These are phyloP conservation scores for Parelbella ahira DNA, from an alignment of 2,888 invertebrate genomes.

Conservation along the genomic window DNA sequence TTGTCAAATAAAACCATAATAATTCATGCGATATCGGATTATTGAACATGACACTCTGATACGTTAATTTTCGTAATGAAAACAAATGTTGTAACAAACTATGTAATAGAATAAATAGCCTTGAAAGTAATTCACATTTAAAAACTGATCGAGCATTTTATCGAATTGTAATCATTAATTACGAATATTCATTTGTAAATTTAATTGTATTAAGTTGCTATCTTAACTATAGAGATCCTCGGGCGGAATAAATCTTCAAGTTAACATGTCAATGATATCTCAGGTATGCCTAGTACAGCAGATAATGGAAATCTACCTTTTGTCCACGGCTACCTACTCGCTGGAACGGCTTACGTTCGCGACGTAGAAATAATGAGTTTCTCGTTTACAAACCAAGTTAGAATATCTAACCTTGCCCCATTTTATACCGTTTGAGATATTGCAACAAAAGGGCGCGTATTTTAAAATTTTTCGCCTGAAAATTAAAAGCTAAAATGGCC, in stretches of 20 bases:
- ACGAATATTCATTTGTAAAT: too few relatives aligned
- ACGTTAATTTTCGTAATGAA: too few relatives aligned
- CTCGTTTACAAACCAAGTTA: constrained; percentile 46
- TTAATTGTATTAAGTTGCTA: not conserved
- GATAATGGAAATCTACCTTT: constrained; percentile 55
- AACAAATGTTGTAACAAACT: too few relatives aligned
- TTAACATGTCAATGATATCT: constrained; percentile 51
- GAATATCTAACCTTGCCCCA: constrained; percentile 49
- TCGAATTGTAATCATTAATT: too few relatives aligned
- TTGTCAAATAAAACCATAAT: too few relatives aligned
- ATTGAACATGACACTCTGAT: too few relatives aligned
- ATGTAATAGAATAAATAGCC: too few relatives aligned
- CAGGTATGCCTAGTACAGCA: constrained; percentile 45
- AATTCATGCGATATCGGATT: too few relatives aligned
- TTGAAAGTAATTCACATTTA: too few relatives aligned
- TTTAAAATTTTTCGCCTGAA: constrained; percentile 14
- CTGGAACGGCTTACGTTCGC: constrained; percentile 39
- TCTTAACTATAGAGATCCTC: constrained; percentile 15
- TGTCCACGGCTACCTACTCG: constrained; percentile 43
- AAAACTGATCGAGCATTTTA: too few relatives aligned
- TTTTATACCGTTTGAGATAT: constrained; percentile 37
- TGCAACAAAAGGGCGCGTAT: constrained; percentile 28
- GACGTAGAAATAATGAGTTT: constrained; percentile 50
- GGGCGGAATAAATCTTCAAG: constrained; percentile 42
- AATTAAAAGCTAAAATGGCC: constrained; percentile 15